Percentiles rank a stretch among this genome's conserved stretches.
Evolutionary conservation across 2,797 vertebrate genomes (phyloP).

Genomic region (Picus viridis): DNA sequence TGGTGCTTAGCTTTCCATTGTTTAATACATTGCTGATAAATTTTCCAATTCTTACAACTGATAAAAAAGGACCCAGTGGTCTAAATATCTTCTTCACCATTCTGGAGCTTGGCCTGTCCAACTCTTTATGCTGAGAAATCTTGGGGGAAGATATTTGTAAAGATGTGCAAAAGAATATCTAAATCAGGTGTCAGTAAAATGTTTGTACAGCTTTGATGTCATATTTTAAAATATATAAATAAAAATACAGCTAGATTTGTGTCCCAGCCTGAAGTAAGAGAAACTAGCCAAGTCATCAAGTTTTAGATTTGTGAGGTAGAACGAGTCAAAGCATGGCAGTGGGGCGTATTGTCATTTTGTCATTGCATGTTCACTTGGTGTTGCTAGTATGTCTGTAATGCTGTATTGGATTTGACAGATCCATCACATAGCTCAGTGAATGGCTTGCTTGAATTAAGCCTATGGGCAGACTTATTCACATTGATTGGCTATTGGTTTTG

Average conservation of each 20-base stretch:
- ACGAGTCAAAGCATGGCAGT: constrained; percentile 75
- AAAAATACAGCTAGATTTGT: neutral
- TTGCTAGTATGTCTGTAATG: constrained; percentile 77
- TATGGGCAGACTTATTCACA: constrained; percentile 67
- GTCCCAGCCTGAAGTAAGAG: neutral
- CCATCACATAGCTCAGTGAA: constrained; percentile 81
- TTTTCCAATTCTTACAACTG: neutral
- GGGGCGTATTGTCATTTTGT: constrained; percentile 76
- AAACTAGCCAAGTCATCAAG: neutral
- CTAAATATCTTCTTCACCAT: neutral
- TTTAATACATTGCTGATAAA: constrained; percentile 26
- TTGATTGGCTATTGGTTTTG: constrained; percentile 77
- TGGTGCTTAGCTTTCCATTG: neutral
- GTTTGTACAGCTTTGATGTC: neutral
- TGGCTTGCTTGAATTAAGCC: constrained; percentile 83
- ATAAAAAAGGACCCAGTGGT: neutral
- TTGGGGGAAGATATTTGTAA: neutral
- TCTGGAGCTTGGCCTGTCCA: neutral
- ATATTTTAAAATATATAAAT: neutral
- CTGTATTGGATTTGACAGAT: constrained; percentile 69
- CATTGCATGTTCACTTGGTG: constrained; percentile 80
- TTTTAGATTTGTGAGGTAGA: constrained; percentile 43
- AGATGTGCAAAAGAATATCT: neutral
- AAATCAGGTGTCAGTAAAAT: neutral
- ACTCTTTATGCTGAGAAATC: constrained; percentile 25